Evolutionary conservation across 2,888 invertebrate species (phyloP).

Genomic region (Pseudoips prasinana): DNA sequence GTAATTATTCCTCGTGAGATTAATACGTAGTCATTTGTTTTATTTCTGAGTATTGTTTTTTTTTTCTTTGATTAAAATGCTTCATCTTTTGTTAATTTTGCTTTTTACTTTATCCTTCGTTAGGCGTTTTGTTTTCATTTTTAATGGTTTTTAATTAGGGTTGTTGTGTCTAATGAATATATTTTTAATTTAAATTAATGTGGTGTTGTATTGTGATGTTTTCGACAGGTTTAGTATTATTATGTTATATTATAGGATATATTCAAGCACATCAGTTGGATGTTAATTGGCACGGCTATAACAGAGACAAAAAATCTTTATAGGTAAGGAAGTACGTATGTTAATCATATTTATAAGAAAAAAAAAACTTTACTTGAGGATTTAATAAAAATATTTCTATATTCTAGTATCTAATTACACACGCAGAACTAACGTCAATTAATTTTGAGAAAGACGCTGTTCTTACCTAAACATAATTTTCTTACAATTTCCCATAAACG

Average conservation of each 20-base stretch:
- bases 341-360: no score
- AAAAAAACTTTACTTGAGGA: no score
- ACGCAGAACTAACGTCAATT: neutral
- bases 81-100: slow-evolving; percentile 24
- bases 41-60: slow-evolving; percentile 46
- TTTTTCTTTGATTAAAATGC: slow-evolving; percentile 38
- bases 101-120: slow-evolving; percentile 31
- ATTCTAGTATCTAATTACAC: neutral
- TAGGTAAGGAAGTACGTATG: no score
- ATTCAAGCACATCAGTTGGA: no score
- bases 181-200: neutral
- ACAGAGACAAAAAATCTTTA: no score
- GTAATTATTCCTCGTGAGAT: slow-evolving; percentile 69
- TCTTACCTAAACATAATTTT: no score
- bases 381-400: neutral
- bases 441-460: no score
- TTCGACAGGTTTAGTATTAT: no score
- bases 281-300: no score
- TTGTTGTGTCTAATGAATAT: neutral
- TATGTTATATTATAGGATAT: no score
- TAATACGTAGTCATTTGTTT: slow-evolving; percentile 23
- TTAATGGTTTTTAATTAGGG: neutral
- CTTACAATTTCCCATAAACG: slow-evolving; percentile 1
- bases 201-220: no score
- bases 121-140: slow-evolving; percentile 41